phyloP scores from a whole-genome alignment of 2,113 vertebrate genomes.

The Delphinus delphis region DNA sequence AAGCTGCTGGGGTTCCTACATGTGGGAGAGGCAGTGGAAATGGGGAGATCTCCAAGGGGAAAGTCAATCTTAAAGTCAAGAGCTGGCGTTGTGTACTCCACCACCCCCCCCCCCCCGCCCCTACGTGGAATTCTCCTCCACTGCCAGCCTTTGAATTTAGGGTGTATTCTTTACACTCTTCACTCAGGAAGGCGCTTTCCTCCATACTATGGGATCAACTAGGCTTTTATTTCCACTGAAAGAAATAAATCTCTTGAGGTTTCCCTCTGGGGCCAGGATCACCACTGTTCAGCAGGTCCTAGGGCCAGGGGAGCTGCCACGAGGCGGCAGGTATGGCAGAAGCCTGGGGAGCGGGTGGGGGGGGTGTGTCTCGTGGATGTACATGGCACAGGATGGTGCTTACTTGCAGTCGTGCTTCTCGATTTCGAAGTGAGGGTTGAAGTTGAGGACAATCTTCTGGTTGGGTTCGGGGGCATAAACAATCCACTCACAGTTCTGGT shows the following conservation, averaged over 20 bases:
- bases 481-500: conserved; percentile 98
- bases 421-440: conserved; percentile 99
- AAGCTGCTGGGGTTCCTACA: background rate
- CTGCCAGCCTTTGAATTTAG: background rate
- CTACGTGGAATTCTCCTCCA: background rate
- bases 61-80: background rate
- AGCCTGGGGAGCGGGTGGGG: accelerated
- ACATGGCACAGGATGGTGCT: conserved; percentile 46
- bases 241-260: background rate
- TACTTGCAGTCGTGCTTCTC: conserved; percentile 99
- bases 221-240: conserved; percentile 18
- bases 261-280: background rate
- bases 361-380: background rate
- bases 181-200: background rate
- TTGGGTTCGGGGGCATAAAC: conserved; percentile 93
- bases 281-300: background rate
- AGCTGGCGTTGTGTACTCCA: background rate
- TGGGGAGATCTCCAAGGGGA: background rate
- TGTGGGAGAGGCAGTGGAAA: background rate
- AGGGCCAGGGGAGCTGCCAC: background rate
- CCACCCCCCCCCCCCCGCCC: accelerated
- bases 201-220: background rate
- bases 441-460: conserved; percentile 98
- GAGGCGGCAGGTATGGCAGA: background rate
- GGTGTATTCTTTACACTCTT: background rate